Evolutionary conservation across 1,140 invertebrate genomes (phyloP), one percentile per base, ranked within the genome.

Genomic region (Drosophila bocqueti): DNA sequence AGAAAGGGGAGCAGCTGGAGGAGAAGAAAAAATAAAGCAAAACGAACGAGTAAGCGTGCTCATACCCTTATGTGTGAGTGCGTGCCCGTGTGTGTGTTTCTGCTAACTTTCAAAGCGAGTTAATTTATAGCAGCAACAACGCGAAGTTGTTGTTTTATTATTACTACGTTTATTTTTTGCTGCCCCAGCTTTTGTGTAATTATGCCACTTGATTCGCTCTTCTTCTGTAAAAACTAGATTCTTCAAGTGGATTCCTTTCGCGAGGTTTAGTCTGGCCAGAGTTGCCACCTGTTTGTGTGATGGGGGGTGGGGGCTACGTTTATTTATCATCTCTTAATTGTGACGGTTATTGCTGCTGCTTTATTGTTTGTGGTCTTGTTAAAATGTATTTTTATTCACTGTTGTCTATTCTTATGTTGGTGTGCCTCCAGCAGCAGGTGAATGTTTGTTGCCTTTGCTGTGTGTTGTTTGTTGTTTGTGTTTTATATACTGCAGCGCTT

Each of bases 51-150:
- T 74, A 80, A 84, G 57, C 66, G 71, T 61, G 64, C 50, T 52
- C 45, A 76, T 60, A 31, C 43, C 26, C 55, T 24, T 65, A 59
- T 59, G 74, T 62, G 38, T 62, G 29, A 52, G 47, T 49, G n/a
- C 26, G 67, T 50, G 18, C 58, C 26, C 24, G 47, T 40, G 49
- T 52, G n/a, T 78, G 64, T 74, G 74, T 52, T 71, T 66, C 63
- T 86, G 85, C 84, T 63, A 87, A 84, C 84, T 87, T 87, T 87
- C 81, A 89, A 87, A 87, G 84, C 85, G 74, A 87, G 74, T 90
- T 87, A 87, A 87, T 87, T 89, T 87, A 87, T 84, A 76, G 74
- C 66, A 83, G 52, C 66, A 75, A 64, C 58, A 64, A 75, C 63
- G 50, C 50, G 13, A 29, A 55, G 16, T 52, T 52, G 73, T 83